phyloP scores from a whole-genome alignment of 2,113 vertebrate genomes.

The Pygathrix nemaeus region DNA sequence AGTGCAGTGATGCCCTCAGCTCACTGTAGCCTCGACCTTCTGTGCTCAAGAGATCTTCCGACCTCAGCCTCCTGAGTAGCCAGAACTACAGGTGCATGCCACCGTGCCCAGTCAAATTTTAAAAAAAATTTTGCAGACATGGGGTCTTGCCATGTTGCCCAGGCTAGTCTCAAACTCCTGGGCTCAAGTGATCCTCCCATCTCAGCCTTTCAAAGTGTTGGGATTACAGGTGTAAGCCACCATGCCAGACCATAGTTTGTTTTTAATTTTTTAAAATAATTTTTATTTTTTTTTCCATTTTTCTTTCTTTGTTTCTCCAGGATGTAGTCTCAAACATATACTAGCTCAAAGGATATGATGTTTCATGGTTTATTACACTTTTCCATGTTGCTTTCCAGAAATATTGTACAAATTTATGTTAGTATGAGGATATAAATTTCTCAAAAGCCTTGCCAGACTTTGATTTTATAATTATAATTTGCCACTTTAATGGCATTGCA shows the following conservation, averaged over 20 bases:
- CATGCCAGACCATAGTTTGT: neutral
- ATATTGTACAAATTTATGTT: neutral
- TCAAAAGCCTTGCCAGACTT: slow-evolving; percentile 29
- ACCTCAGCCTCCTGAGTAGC: no score
- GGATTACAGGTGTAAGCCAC: no score
- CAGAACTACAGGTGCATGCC: no score
- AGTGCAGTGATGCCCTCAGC: no score
- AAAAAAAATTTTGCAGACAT: no score
- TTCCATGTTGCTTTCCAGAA: slow-evolving; percentile 20
- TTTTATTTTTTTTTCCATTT: neutral
- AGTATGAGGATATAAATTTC: neutral
- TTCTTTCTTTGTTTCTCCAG: neutral
- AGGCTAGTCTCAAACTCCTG: no score
- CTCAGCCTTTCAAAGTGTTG: no score
- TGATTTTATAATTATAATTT: slow-evolving; percentile 40
- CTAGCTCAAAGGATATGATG: neutral
- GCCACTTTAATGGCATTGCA: neutral
- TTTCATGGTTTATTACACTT: neutral
- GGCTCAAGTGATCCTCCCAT: no score
- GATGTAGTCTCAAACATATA: neutral
- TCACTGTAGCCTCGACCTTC: no score
- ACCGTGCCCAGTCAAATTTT: no score
- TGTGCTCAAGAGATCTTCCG: no score
- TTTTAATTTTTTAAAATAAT: neutral
- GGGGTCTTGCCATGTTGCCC: no score